Conservation (phyloP, 2,797 vertebrate genomes). For the Chelmon rostratus region DNA sequence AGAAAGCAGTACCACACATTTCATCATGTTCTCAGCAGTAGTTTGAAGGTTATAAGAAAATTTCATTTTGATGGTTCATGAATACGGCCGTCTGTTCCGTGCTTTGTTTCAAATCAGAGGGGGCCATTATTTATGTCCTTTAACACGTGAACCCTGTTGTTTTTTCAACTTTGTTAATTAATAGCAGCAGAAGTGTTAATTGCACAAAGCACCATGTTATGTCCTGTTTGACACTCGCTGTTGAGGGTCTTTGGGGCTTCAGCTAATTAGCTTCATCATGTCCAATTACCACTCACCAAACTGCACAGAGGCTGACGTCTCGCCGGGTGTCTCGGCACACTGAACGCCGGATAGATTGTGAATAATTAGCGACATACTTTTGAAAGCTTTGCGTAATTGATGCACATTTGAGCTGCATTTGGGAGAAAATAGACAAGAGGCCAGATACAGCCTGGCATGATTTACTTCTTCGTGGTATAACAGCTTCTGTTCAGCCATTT, state of each 20-base stretch:
- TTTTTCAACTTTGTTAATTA: conserved; percentile 1
- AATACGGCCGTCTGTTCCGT: background rate
- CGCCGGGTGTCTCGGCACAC: background rate
- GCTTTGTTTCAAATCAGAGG: background rate
- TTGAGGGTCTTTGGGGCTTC: conserved; percentile 36
- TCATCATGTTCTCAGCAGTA: background rate
- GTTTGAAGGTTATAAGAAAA: background rate
- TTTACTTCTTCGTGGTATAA: background rate
- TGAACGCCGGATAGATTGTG: background rate
- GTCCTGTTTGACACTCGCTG: conserved; percentile 32
- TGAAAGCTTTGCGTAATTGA: background rate
- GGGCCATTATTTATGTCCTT: background rate
- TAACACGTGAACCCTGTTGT: background rate
- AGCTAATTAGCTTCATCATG: conserved; percentile 52
- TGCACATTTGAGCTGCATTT: conserved; percentile 11
- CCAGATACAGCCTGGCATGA: background rate
- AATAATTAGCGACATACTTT: conserved; percentile 4
- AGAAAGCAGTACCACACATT: background rate
- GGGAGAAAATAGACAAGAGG: background rate
- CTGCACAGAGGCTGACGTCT: conserved; percentile 19
- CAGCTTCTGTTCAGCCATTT: background rate
- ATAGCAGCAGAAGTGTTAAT: conserved; percentile 40
- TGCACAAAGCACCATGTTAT: conserved; percentile 22
- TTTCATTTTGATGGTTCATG: background rate
- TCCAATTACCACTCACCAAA: conserved; percentile 49